Percentiles rank a stretch among this genome's conserved stretches.
phyloP scores from a whole-genome alignment of 2,113 vertebrate species.

The Bufo bufo region DNA sequence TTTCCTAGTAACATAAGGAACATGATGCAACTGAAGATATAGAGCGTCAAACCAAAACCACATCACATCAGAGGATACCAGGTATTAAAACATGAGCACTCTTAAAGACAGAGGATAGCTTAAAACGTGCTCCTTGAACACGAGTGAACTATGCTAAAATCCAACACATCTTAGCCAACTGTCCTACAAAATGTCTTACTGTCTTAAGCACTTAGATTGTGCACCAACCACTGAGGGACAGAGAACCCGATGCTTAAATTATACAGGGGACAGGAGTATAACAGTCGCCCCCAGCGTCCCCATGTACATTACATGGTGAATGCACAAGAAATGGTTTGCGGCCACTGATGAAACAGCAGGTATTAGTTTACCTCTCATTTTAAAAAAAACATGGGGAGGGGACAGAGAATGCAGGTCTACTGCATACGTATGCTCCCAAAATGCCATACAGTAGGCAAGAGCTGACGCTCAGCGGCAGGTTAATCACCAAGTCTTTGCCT shows the following conservation, averaged over 20 bases:
- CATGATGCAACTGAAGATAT: constrained; percentile 12
- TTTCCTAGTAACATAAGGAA: not conserved
- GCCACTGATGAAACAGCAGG: not conserved
- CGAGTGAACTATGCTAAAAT: constrained; percentile 45
- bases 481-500: not conserved
- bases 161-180: constrained; percentile 13
- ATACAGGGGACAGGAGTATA: not conserved
- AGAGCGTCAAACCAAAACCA: constrained; percentile 42
- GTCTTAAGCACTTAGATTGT: constrained; percentile 30
- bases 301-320: not conserved
- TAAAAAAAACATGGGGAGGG: not conserved
- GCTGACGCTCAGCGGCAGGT: constrained; percentile 10
- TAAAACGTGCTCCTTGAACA: constrained; percentile 26
- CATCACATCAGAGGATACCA: constrained; percentile 30
- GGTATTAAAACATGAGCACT: constrained; percentile 38
- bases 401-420: constrained; percentile 11
- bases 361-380: not conserved
- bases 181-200: constrained; percentile 13
- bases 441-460: constrained; percentile 27
- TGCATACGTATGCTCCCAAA: constrained; percentile 29
- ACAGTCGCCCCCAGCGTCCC: constrained; percentile 11
- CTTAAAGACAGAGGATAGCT: constrained; percentile 34
- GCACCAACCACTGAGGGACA: constrained; percentile 10
- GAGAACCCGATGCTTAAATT: not conserved
- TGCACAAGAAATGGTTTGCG: not conserved